Conservation (phyloP, 2,888 invertebrate species). For the Callinectes sapidus region DNA sequence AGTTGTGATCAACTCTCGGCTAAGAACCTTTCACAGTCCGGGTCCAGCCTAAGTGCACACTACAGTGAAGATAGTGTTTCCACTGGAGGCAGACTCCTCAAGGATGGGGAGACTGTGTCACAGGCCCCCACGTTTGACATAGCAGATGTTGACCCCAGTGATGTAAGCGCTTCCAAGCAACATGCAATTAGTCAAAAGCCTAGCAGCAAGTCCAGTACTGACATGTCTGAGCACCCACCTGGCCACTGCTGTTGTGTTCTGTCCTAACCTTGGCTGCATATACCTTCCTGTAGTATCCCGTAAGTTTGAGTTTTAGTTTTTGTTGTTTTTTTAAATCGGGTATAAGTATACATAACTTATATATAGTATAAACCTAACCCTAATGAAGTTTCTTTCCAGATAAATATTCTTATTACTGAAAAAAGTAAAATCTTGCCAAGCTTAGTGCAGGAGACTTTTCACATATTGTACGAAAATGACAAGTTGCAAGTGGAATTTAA, state of each 20-base stretch:
- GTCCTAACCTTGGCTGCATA: constrained; percentile 57
- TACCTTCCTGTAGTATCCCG: constrained; percentile 48
- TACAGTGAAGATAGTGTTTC: constrained; percentile 67
- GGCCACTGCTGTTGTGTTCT: constrained; percentile 69
- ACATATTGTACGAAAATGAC: neutral
- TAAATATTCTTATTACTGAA: neutral
- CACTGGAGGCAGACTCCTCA: constrained; percentile 55
- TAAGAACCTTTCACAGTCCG: constrained; percentile 60
- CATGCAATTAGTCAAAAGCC: constrained; percentile 56
- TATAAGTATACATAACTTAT: neutral
- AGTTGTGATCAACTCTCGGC: constrained; percentile 62
- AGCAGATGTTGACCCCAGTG: constrained; percentile 66
- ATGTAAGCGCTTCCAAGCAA: constrained; percentile 49
- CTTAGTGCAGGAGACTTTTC: neutral
- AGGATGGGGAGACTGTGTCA: constrained; percentile 67
- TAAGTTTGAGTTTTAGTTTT: constrained; percentile 48
- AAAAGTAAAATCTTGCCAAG: neutral
- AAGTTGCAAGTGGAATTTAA: neutral
- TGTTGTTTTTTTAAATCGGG: neutral
- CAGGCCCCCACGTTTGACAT: constrained; percentile 70
- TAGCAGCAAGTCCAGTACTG: constrained; percentile 54
- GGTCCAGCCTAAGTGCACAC: constrained; percentile 62
- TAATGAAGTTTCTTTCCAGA: constrained; percentile 8
- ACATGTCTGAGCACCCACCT: constrained; percentile 56
- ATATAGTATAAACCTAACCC: neutral